A percentile compares a stretch with the other conserved stretches of the same genome.
These are phyloP conservation scores for Camelus bactrianus DNA, from an alignment of 2,113 vertebrate genomes.

Conservation along the genomic window DNA sequence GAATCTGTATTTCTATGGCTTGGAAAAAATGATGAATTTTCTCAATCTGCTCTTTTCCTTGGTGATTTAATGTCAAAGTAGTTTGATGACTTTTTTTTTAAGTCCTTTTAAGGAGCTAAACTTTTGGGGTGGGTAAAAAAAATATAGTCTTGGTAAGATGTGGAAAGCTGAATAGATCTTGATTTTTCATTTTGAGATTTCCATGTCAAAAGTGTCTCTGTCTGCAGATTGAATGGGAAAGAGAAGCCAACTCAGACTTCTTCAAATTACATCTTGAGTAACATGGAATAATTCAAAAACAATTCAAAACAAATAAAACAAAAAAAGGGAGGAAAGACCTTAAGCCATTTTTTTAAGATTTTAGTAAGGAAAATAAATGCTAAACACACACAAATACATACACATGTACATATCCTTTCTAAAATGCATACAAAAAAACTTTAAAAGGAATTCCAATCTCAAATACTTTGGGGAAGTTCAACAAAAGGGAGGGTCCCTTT, in stretches of 20 bases:
- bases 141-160: background rate
- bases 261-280: background rate
- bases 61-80: background rate
- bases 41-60: background rate
- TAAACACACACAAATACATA: background rate
- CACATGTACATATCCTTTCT: background rate
- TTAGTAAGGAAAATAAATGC: background rate
- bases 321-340: background rate
- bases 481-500: slow-evolving; percentile 68
- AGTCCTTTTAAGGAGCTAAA: background rate
- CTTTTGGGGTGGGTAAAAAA: background rate
- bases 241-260: background rate
- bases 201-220: background rate
- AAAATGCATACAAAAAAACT: slow-evolving; percentile 60
- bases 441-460: slow-evolving; percentile 63
- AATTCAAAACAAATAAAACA: slow-evolving; percentile 35
- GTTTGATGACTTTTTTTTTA: background rate
- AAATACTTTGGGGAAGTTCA: slow-evolving; percentile 66
- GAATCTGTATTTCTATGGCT: background rate
- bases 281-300: background rate
- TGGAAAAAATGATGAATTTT: background rate
- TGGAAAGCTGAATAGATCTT: slow-evolving; percentile 25
- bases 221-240: slow-evolving; percentile 40
- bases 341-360: background rate
- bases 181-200: slow-evolving; percentile 50